phyloP scores from a whole-genome alignment of 1,140 invertebrate species.

The Drosophila pectinifera region DNA sequence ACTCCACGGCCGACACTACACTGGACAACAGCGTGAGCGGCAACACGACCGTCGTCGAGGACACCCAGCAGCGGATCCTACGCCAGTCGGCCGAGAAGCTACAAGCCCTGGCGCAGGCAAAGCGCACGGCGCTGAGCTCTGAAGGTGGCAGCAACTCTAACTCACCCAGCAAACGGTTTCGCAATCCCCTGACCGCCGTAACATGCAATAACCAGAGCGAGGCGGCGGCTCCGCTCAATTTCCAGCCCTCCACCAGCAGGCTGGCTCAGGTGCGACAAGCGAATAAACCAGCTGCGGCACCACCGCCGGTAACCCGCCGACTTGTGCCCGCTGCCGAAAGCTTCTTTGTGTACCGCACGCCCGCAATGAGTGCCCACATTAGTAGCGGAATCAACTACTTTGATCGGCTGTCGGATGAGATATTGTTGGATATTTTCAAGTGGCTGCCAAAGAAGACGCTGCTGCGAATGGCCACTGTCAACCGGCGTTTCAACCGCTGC shows the following conservation, averaged over 20 bases:
- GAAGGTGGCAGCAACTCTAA: conserved; percentile 66
- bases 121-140: conserved; percentile 34
- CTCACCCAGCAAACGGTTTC: conserved; percentile 64
- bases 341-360: conserved; percentile 75
- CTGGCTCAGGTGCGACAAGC: conserved; percentile 54
- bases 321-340: conserved; percentile 36
- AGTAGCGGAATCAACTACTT: conserved; percentile 86
- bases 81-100: conserved; percentile 48
- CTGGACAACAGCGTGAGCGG: conserved; percentile 42
- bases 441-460: conserved; percentile 92
- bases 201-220: conserved; percentile 39
- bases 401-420: conserved; percentile 91
- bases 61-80: conserved; percentile 34
- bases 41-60: conserved; percentile 50
- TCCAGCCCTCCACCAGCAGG: conserved; percentile 74
- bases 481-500: conserved; percentile 89
- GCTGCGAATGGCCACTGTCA: conserved; percentile 89
- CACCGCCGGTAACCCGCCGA: not conserved
- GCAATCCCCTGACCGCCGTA: conserved; percentile 73
- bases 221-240: conserved; percentile 40
- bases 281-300: conserved; percentile 29
- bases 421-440: conserved; percentile 92
- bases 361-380: conserved; percentile 56
- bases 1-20: conserved; percentile 50
- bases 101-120: conserved; percentile 43